Evolutionary conservation across 2,797 vertebrate species (phyloP), one percentile per base, ranked within the genome.

Genomic region (Crocodylus rhombifer): DNA sequence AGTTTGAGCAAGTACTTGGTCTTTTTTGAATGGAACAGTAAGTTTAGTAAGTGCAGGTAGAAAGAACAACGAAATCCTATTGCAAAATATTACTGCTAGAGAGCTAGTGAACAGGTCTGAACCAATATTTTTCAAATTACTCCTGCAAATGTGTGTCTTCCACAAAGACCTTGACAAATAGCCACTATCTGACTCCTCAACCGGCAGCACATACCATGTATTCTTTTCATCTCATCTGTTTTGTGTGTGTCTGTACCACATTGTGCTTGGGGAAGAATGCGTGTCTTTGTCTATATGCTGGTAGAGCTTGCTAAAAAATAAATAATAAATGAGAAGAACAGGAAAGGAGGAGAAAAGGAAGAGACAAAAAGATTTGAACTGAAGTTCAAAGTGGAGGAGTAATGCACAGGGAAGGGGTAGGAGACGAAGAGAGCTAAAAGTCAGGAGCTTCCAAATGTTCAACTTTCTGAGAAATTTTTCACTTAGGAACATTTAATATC

Each of bases 321-420:
- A 2, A 4, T 60, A 62, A 51, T 4, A 5, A 69, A 14, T 71
- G 65, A 60, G 76, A 64, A 86, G 36, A 16, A 81, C 58, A 86
- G 73, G 89, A 55, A 1, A 82, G 60, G n/a, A 82, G 11, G 85
- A 95, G 77, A 86, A 81, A 92, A 64, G 55, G 88, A 77, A 89
- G 86, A 77, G 92, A 33, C 12, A 3, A 5, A 63, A 78, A 28
- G 14, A 20, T 28, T 5, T 2, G 21, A 91, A 82, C 84, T 87
- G 82, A 87, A 55, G 23, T 42, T 86, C 84, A 77, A 95, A 75
- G 33, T 84, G 74, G 69, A 58, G 60, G 88, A n/a, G 15, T 9
- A 75, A 88, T 23, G 6, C 62, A 84, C 7, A 3, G 71, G 75
- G 25, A 61, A 85, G 82, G 42, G 42, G 42, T 51, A 51, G 42